Evolutionary conservation across 2,888 invertebrate genomes (phyloP).

Genomic region (Aplocera efformata): DNA sequence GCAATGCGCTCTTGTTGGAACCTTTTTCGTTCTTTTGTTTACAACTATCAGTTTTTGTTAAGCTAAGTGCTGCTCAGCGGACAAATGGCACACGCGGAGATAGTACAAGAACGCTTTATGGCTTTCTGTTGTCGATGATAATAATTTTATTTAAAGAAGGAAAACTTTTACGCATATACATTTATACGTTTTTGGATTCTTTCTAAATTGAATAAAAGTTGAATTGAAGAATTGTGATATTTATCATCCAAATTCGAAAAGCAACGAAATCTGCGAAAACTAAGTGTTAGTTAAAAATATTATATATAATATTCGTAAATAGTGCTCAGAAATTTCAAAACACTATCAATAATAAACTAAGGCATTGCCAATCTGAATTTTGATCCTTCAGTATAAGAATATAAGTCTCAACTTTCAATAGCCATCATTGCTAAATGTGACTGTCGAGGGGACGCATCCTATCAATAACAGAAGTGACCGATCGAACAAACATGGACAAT

Average conservation of each 20-base stretch:
- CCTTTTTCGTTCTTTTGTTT: slow-evolving; percentile 72
- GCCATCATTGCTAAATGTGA: slow-evolving; percentile 42
- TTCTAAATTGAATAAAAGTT: no score
- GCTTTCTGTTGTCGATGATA: slow-evolving; percentile 32
- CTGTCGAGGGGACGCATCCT: slow-evolving; percentile 60
- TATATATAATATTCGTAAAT: no score
- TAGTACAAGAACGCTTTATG: slow-evolving; percentile 58
- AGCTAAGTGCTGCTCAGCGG: slow-evolving; percentile 76
- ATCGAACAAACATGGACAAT: slow-evolving; percentile 77
- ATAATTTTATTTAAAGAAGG: slow-evolving; percentile 41
- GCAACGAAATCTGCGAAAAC: no score
- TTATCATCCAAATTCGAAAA: no score
- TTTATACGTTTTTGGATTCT: no score
- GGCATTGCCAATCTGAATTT: no score
- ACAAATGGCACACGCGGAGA: slow-evolving; percentile 71
- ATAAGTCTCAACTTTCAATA: slow-evolving; percentile 38
- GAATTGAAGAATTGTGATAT: no score
- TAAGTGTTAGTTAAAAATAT: no score
- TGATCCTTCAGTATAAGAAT: slow-evolving; percentile 7
- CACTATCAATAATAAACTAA: no score
- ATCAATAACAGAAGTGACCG: slow-evolving; percentile 78
- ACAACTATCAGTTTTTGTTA: slow-evolving; percentile 80
- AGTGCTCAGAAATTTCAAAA: no score
- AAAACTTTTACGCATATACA: no score
- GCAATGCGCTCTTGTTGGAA: slow-evolving; percentile 72